These are phyloP conservation scores for Stenodema calcarata DNA, from an alignment of 2,888 invertebrate species.

Conservation along the genomic window DNA sequence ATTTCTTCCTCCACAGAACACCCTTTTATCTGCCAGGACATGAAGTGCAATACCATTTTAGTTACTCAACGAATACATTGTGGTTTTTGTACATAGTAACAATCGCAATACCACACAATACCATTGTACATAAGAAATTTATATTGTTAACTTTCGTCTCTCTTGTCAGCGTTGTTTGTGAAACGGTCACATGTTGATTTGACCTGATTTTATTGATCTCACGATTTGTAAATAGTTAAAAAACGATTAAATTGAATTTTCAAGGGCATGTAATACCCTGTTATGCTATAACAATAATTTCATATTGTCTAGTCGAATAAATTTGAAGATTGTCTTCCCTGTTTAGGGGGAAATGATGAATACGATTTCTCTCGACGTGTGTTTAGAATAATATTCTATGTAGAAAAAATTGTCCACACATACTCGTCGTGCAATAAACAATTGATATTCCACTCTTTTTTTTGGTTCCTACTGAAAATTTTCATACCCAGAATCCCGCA, in stretches of 20 bases:
- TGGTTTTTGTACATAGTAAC: not conserved
- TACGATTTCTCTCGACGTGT: not conserved
- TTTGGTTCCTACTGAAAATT: no score
- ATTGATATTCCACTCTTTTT: not conserved
- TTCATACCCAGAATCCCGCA: no score
- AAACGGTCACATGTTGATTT: not conserved
- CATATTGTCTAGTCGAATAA: not conserved
- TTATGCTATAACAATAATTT: not conserved
- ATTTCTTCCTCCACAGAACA: no score
- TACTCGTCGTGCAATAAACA: not conserved
- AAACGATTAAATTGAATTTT: not conserved
- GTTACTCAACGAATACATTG: not conserved
- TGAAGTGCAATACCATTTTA: not conserved
- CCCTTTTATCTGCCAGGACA: not conserved
- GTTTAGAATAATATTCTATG: not conserved
- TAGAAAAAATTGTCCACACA: not conserved
- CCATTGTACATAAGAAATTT: not conserved
- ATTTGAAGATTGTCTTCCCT: not conserved
- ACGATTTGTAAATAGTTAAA: not conserved
- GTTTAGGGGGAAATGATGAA: not conserved
- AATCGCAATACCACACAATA: not conserved
- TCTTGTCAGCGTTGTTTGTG: not conserved
- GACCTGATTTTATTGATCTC: conserved; percentile 1
- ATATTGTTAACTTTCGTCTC: not conserved
- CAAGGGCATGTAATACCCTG: not conserved